Conservation (phyloP, 2,113 vertebrate species). For the Pseudopodoces humilis region DNA sequence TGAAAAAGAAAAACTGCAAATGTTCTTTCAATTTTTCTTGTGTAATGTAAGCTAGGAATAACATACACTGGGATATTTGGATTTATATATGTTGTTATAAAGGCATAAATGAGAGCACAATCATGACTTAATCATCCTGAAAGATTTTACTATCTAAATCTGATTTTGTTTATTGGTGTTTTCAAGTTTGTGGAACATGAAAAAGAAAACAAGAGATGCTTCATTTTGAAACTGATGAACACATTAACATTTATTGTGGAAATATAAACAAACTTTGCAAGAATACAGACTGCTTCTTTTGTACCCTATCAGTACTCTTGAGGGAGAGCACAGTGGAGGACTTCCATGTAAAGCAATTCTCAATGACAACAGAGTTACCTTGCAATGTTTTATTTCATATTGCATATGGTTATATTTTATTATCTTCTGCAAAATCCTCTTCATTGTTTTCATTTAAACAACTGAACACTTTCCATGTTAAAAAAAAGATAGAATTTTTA, state of each 20-base stretch:
- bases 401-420: neutral
- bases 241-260: neutral
- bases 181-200: neutral
- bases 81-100: neutral
- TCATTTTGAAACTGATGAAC: neutral
- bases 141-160: neutral
- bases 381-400: neutral
- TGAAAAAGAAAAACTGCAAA: neutral
- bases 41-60: neutral
- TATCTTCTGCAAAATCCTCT: neutral
- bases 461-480: neutral
- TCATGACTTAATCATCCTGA: neutral
- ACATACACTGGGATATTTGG: neutral
- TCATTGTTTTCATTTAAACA: neutral
- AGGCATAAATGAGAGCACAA: neutral
- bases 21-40: neutral
- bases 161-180: neutral
- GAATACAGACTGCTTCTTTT: neutral
- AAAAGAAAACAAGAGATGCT: neutral
- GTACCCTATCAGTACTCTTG: neutral
- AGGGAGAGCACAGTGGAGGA: neutral
- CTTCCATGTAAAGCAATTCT: neutral
- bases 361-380: neutral
- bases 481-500: neutral
- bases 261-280: neutral